Evolutionary conservation across 2,888 invertebrate species (phyloP).

Genomic region (Cerastoderma edule): DNA sequence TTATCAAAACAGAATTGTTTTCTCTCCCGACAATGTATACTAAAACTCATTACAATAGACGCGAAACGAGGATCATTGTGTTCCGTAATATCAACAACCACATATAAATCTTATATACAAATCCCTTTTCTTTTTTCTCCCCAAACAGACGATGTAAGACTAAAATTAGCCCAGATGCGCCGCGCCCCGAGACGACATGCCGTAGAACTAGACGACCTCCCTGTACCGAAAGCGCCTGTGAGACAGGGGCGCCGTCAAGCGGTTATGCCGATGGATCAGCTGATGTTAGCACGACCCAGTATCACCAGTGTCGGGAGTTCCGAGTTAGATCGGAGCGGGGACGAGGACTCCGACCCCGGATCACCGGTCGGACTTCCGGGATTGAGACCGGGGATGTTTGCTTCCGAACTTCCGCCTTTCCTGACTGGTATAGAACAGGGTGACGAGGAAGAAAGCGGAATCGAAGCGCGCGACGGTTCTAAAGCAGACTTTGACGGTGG

Average conservation of each 20-base stretch:
- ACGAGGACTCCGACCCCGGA: conserved; percentile 3
- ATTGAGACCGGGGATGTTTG: conserved; percentile 20
- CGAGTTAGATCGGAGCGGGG: neutral
- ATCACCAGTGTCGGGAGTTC: conserved; percentile 18
- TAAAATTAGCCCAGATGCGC: conserved; percentile 48
- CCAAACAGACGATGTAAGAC: conserved; percentile 51
- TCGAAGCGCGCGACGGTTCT: neutral
- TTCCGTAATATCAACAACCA: too few species aligned
- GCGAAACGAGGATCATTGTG: too few species aligned
- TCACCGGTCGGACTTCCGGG: conserved; percentile 23
- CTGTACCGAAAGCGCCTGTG: conserved; percentile 36
- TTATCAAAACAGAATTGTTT: too few species aligned
- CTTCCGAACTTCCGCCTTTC: conserved; percentile 23
- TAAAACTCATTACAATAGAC: too few species aligned
- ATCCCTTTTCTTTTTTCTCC: too few species aligned
- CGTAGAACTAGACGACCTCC: conserved; percentile 1
- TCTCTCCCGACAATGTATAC: neutral
- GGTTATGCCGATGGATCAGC: conserved; percentile 53
- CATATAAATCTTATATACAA: too few species aligned
- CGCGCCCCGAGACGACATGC: conserved; percentile 35
- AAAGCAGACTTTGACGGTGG: neutral
- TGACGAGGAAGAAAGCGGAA: conserved; percentile 7
- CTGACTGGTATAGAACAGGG: conserved; percentile 22
- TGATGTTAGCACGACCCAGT: conserved; percentile 31
- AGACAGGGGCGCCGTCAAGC: conserved; percentile 54